A percentile compares a stretch with the other conserved stretches of the same genome.
Evolutionary conservation across 2,888 invertebrate species (phyloP).

Genomic region (Poecilobothrus nobilitatus): DNA sequence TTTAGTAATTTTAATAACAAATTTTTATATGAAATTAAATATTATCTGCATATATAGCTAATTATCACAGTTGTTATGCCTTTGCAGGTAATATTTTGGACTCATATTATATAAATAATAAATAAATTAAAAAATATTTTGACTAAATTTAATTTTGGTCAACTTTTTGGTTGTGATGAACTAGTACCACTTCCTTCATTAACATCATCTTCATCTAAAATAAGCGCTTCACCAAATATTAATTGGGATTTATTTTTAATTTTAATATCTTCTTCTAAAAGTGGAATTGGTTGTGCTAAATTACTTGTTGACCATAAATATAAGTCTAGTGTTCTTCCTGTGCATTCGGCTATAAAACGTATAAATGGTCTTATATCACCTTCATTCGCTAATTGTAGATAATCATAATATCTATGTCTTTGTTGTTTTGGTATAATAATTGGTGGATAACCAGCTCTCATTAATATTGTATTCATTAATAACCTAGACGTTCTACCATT

Average conservation of each 20-base stretch:
- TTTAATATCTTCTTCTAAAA: conserved; percentile 43
- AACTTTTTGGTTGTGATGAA: not conserved
- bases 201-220: not conserved
- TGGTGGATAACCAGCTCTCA: conserved; percentile 93
- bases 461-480: conserved; percentile 90
- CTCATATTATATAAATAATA: not conserved
- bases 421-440: conserved; percentile 88
- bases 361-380: conserved; percentile 95
- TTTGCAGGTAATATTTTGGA: not conserved
- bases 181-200: not conserved
- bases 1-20: too few species aligned
- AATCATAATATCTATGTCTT: conserved; percentile 75
- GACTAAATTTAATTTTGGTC: not conserved
- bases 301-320: conserved; percentile 78
- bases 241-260: not conserved
- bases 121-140: not conserved
- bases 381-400: conserved; percentile 81
- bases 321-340: conserved; percentile 78
- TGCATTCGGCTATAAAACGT: conserved; percentile 88
- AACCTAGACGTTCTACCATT: conserved; percentile 92
- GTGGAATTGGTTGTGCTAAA: conserved; percentile 58
- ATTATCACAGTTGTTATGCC: not conserved
- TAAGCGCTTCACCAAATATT: not conserved
- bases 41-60: not conserved
- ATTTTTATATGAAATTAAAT: too few species aligned